Evolutionary conservation across 2,888 invertebrate species (phyloP).

Genomic region (Drosophila demipolita): DNA sequence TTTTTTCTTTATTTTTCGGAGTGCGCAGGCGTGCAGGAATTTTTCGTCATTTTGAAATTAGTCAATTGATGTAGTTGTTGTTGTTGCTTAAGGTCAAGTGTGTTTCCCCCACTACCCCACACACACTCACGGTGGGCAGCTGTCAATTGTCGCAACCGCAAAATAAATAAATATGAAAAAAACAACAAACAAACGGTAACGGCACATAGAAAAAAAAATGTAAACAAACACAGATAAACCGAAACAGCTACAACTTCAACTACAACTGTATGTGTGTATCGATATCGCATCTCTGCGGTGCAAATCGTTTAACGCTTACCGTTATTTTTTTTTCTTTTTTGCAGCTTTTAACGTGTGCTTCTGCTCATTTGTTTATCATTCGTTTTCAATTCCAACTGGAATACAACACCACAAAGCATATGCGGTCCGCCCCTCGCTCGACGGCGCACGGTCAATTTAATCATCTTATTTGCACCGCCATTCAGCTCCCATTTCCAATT

Average conservation of each 20-base stretch:
- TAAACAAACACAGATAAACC: slow-evolving; percentile 48
- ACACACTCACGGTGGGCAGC: slow-evolving; percentile 35
- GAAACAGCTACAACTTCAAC: slow-evolving; percentile 21
- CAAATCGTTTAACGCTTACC: slow-evolving; percentile 68
- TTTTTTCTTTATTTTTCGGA: slow-evolving; percentile 22
- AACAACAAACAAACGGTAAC: slow-evolving; percentile 34
- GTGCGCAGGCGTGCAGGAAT: slow-evolving; percentile 73
- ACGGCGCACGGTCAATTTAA: slow-evolving; percentile 50
- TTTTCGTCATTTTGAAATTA: slow-evolving; percentile 41
- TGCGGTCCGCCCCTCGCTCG: slow-evolving; percentile 9
- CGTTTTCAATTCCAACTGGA: slow-evolving; percentile 53
- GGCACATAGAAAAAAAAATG: slow-evolving; percentile 39
- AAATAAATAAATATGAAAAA: slow-evolving; percentile 35
- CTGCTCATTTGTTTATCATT: slow-evolving; percentile 73
- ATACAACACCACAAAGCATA: slow-evolving; percentile 48
- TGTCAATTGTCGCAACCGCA: slow-evolving; percentile 63
- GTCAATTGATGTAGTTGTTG: slow-evolving; percentile 45
- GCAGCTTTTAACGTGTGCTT: slow-evolving; percentile 65
- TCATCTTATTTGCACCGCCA: slow-evolving; percentile 29
- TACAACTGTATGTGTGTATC: slow-evolving; percentile 41
- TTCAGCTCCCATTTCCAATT: slow-evolving; percentile 66
- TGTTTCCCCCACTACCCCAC: not conserved
- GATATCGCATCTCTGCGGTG: slow-evolving; percentile 63
- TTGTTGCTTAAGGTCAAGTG: slow-evolving; percentile 74
- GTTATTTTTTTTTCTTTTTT: slow-evolving; percentile 36